These are phyloP conservation scores for Mormyrus iriodes DNA, from an alignment of 2,113 vertebrate species.

Conservation along the genomic window DNA sequence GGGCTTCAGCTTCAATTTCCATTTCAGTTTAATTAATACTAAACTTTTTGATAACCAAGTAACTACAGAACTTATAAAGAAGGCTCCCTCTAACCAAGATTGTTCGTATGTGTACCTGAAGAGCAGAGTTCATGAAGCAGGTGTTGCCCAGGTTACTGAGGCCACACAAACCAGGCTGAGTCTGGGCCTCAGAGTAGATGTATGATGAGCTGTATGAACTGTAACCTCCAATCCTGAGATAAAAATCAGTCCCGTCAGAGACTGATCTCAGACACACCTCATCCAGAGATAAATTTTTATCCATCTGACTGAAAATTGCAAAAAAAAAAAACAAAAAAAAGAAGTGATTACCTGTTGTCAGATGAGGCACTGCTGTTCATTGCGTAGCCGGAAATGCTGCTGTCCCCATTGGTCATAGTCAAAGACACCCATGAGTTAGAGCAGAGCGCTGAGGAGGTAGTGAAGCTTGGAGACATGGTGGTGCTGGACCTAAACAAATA, in stretches of 20 bases:
- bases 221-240: constrained; percentile 72
- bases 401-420: constrained; percentile 85
- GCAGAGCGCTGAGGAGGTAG: constrained; percentile 87
- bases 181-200: constrained; percentile 77
- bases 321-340: not conserved
- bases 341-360: constrained; percentile 60
- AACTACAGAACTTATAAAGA: not conserved
- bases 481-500: constrained; percentile 74
- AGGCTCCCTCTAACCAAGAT: not conserved
- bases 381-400: constrained; percentile 73
- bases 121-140: constrained; percentile 97
- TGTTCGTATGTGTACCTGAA: constrained; percentile 68
- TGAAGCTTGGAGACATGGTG: constrained; percentile 82
- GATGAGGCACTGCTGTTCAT: constrained; percentile 78
- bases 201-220: constrained; percentile 79
- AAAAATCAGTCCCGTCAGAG: constrained; percentile 8
- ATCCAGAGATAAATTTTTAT: not conserved
- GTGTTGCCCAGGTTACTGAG: constrained; percentile 96
- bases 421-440: constrained; percentile 80
- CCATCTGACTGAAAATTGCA: not conserved
- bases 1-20: not conserved
- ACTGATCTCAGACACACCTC: not conserved
- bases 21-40: not conserved
- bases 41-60: not conserved
- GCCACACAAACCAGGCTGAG: constrained; percentile 86